A percentile compares a stretch with the other conserved stretches of the same genome.
Conservation (phyloP, 2,113 vertebrate species). For the Phycodurus eques region DNA sequence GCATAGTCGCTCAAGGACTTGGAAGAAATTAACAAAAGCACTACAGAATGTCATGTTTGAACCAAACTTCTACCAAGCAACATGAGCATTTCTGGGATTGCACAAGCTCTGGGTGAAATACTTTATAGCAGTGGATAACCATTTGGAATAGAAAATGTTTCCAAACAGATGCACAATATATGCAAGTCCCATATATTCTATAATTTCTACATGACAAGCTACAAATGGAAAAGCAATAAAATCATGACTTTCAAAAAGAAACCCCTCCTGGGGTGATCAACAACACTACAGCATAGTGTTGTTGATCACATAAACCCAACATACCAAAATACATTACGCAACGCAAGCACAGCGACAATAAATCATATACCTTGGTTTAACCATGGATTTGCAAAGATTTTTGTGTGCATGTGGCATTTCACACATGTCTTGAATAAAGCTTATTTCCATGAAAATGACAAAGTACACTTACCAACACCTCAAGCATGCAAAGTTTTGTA, state of each 20-base stretch:
- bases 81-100: slow-evolving; percentile 12
- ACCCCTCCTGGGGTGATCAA: no score
- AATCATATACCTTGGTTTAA: background rate
- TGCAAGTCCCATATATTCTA: background rate
- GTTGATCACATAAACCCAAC: background rate
- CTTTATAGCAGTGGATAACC: background rate
- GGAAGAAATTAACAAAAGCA: background rate
- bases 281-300: background rate
- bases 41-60: background rate
- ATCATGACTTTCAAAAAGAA: background rate
- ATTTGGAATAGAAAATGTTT: background rate
- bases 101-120: background rate
- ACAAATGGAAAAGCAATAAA: background rate
- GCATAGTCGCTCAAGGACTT: background rate
- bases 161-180: background rate
- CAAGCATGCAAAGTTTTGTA: background rate
- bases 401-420: background rate
- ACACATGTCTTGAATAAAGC: background rate
- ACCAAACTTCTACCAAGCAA: background rate
- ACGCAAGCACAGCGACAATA: background rate
- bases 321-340: background rate
- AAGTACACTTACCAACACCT: background rate
- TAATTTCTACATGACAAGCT: background rate
- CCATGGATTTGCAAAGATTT: background rate
- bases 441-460: background rate